These are phyloP conservation scores for Trinorchestia longiramus DNA, from an alignment of 1,140 invertebrate species.

Conservation along the genomic window DNA sequence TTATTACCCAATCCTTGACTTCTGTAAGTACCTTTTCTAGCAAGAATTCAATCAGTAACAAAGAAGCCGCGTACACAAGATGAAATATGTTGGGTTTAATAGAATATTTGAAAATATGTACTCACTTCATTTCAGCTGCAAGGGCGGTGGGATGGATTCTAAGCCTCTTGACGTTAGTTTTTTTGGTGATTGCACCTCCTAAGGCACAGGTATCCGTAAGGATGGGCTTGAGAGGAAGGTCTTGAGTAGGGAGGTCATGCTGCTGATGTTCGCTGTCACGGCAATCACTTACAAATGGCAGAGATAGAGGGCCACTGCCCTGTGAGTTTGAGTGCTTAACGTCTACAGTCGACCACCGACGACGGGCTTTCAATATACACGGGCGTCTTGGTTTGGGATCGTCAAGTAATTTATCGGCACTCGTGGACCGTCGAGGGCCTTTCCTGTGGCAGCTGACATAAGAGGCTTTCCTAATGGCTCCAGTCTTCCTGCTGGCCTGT, in stretches of 20 bases:
- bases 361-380: conserved; percentile 37
- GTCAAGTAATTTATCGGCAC: conserved; percentile 46
- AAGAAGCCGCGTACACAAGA: background rate
- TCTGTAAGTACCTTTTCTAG: background rate
- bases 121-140: conserved; percentile 38
- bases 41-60: background rate
- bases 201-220: background rate
- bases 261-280: conserved; percentile 21
- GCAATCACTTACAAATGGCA: conserved; percentile 40
- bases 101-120: background rate
- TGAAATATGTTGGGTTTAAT: background rate
- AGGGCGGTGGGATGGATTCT: conserved; percentile 31
- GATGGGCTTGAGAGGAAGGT: conserved; percentile 18
- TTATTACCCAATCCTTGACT: background rate
- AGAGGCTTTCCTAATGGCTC: conserved; percentile 35
- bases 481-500: conserved; percentile 36
- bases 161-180: background rate
- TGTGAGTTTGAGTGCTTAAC: background rate
- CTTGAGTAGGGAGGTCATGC: background rate
- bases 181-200: background rate
- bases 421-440: conserved; percentile 34
- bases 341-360: conserved; percentile 50
- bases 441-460: conserved; percentile 35
- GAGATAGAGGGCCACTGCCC: conserved; percentile 22
- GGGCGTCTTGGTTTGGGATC: conserved; percentile 36